Evolutionary conservation across 2,888 invertebrate genomes (phyloP).

Genomic region (Caenorhabditis japonica): DNA sequence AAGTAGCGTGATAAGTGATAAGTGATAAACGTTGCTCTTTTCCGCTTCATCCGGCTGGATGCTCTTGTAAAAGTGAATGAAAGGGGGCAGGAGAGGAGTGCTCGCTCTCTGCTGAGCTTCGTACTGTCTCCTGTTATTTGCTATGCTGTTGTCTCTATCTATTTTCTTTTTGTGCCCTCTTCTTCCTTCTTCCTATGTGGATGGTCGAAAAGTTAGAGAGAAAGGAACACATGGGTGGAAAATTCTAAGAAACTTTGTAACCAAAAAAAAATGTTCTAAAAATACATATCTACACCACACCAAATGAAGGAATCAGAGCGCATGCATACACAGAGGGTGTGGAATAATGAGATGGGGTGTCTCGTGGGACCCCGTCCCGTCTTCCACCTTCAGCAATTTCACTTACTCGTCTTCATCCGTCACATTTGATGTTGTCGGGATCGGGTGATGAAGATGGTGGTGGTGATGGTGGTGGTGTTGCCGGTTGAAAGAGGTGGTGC

Average conservation of each 20-base stretch:
- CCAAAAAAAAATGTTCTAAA: too few species aligned
- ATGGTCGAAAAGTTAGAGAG: conserved; percentile 2
- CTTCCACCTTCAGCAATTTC: background rate
- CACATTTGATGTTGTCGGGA: background rate
- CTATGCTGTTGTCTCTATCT: conserved; percentile 53
- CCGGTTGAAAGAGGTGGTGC: conserved; percentile 39
- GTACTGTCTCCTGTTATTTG: conserved; percentile 46
- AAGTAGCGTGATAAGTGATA: conserved; percentile 5
- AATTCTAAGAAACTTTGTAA: background rate
- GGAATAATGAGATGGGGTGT: too few species aligned
- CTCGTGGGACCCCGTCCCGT: too few species aligned
- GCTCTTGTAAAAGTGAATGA: conserved; percentile 35
- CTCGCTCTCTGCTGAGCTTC: conserved; percentile 16
- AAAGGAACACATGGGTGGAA: background rate
- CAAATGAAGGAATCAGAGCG: too few species aligned
- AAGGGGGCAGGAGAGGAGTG: conserved; percentile 21
- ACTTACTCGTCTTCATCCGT: conserved; percentile 53
- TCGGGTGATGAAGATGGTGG: conserved; percentile 15
- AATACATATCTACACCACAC: too few species aligned
- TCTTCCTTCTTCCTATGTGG: conserved; percentile 22
- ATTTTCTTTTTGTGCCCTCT: conserved; percentile 2
- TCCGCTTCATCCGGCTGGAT: conserved; percentile 34
- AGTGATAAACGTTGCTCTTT: conserved; percentile 35
- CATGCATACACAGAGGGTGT: too few species aligned
- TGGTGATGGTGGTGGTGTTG: conserved; percentile 25